phyloP scores from a whole-genome alignment of 2,888 invertebrate species.

The Orthosia gothica region DNA sequence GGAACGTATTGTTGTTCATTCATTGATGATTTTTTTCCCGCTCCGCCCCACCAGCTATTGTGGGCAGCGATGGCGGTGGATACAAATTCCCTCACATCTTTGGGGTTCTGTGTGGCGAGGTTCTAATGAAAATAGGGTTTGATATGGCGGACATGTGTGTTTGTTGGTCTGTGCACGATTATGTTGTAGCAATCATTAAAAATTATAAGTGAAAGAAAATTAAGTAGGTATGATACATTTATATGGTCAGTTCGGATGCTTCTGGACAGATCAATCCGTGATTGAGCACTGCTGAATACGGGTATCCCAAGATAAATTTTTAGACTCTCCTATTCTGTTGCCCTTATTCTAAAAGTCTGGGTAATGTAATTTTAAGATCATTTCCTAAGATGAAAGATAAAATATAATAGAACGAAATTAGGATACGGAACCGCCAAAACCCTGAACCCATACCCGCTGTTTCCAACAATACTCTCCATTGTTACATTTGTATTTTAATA shows the following conservation, averaged over 20 bases:
- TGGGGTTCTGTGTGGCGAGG: conserved; percentile 49
- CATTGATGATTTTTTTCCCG: conserved; percentile 84
- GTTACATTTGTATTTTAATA: conserved; percentile 90
- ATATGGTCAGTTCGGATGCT: neutral
- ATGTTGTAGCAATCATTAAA: neutral
- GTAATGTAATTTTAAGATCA: neutral
- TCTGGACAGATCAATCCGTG: neutral
- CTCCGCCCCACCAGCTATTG: conserved; percentile 81
- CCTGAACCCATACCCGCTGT: conserved; percentile 75
- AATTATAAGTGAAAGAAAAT: neutral
- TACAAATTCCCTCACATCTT: conserved; percentile 58
- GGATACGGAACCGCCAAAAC: conserved; percentile 56
- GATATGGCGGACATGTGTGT: neutral
- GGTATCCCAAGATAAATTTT: neutral
- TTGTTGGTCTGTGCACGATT: neutral
- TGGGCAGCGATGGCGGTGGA: conserved; percentile 73
- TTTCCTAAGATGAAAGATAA: neutral
- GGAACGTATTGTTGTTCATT: conserved; percentile 77
- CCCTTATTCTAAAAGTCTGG: neutral
- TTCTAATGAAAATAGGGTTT: neutral
- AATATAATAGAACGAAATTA: neutral
- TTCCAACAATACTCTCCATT: conserved; percentile 87
- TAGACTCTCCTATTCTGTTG: neutral
- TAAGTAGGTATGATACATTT: too few species aligned
- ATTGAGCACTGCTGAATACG: neutral